phyloP scores from a whole-genome alignment of 2,113 vertebrate genomes.

The Ivindomyrus marchei region DNA sequence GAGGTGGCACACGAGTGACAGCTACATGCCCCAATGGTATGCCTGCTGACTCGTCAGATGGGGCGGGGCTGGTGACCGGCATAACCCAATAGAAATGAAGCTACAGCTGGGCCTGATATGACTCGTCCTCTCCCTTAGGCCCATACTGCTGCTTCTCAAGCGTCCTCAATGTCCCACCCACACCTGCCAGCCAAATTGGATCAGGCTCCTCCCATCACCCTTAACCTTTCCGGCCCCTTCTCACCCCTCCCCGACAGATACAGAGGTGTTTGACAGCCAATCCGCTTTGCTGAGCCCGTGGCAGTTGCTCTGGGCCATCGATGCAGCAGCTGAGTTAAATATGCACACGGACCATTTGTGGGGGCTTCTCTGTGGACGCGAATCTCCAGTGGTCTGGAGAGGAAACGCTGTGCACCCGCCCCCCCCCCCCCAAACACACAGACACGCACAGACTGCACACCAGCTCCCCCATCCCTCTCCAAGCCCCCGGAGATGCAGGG shows the following conservation, averaged over 20 bases:
- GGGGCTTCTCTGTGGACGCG: slow-evolving; percentile 28
- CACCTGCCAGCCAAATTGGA: neutral
- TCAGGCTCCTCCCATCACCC: neutral
- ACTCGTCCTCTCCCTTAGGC: neutral
- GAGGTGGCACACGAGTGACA: slow-evolving; percentile 2
- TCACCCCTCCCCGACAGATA: neutral
- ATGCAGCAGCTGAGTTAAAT: slow-evolving; percentile 36
- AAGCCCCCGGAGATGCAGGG: neutral
- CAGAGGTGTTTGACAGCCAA: neutral
- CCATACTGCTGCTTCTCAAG: neutral
- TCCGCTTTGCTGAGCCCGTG: neutral
- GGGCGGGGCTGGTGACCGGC: neutral
- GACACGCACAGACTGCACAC: neutral
- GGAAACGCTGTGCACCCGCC: slow-evolving; percentile 4
- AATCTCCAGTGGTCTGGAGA: slow-evolving; percentile 14
- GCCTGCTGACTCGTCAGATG: slow-evolving; percentile 18
- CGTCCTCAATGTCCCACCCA: neutral
- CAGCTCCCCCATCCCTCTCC: neutral
- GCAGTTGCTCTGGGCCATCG: slow-evolving; percentile 37
- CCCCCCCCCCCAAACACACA: neutral
- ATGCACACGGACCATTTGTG: slow-evolving; percentile 34
- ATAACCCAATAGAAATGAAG: neutral
- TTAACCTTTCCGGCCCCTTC: neutral
- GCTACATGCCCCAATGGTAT: slow-evolving; percentile 20
- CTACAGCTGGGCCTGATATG: neutral